These are phyloP conservation scores for Drosophila ustulata DNA, from an alignment of 2,888 invertebrate species.

Conservation along the genomic window DNA sequence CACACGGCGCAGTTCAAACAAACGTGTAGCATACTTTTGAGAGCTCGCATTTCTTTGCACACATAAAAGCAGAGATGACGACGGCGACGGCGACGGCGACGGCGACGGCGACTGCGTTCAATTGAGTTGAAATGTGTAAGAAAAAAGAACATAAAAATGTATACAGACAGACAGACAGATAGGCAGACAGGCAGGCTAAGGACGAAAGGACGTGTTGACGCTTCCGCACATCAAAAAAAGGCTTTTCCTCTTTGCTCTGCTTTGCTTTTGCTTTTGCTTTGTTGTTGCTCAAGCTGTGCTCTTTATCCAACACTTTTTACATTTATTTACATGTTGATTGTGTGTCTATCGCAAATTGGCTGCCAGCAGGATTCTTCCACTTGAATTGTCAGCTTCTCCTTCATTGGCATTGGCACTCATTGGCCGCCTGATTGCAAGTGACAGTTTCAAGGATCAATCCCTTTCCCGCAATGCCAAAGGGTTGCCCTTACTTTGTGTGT, in stretches of 20 bases:
- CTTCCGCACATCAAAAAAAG: constrained; percentile 73
- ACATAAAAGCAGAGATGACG: constrained; percentile 64
- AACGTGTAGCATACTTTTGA: constrained; percentile 49
- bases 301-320: constrained; percentile 63
- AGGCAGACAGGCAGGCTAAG: constrained; percentile 13
- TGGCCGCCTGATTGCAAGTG: constrained; percentile 78
- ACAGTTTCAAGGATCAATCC: constrained; percentile 69
- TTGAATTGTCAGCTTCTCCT: constrained; percentile 73
- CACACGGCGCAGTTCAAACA: background rate
- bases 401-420: constrained; percentile 70
- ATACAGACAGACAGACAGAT: constrained; percentile 5
- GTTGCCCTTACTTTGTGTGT: constrained; percentile 52
- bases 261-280: constrained; percentile 24
- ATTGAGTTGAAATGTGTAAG: constrained; percentile 70
- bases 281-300: constrained; percentile 36
- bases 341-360: constrained; percentile 77
- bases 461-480: constrained; percentile 46
- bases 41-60: constrained; percentile 68
- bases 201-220: constrained; percentile 63
- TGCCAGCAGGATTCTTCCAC: constrained; percentile 75
- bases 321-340: constrained; percentile 78
- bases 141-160: constrained; percentile 24
- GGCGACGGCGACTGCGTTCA: constrained; percentile 59
- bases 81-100: no score
- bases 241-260: constrained; percentile 42